Conservation (phyloP, 1,140 invertebrate genomes). For the Drosophila gunungcola region DNA sequence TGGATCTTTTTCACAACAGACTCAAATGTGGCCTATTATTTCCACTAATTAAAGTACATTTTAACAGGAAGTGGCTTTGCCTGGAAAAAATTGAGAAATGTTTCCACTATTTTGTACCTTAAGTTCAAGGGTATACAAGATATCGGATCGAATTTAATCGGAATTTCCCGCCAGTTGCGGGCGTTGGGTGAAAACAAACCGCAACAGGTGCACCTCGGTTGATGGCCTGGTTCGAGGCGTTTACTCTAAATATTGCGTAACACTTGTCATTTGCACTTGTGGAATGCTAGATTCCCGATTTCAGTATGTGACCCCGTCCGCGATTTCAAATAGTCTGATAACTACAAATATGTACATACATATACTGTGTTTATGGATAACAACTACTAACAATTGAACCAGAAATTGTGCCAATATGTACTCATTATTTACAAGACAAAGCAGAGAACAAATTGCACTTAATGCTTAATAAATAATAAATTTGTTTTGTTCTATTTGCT, state of each 20-base stretch:
- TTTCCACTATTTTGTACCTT: neutral
- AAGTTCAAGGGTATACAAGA: neutral
- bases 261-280: slow-evolving; percentile 18
- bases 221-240: slow-evolving; percentile 11
- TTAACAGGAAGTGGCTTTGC: too few relatives aligned
- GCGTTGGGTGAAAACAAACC: slow-evolving; percentile 4
- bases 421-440: too few relatives aligned
- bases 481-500: too few relatives aligned
- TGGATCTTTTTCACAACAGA: too few relatives aligned
- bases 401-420: too few relatives aligned
- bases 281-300: neutral
- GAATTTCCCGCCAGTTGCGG: slow-evolving; percentile 1
- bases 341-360: too few relatives aligned
- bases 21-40: too few relatives aligned
- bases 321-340: neutral
- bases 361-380: too few relatives aligned
- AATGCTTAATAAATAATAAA: too few relatives aligned
- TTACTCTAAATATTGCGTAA: slow-evolving; percentile 13
- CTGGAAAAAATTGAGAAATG: neutral
- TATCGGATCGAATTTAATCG: neutral
- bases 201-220: slow-evolving; percentile 20
- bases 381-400: too few relatives aligned
- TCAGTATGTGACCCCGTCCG: neutral
- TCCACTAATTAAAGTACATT: too few relatives aligned
- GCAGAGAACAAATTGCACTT: too few relatives aligned